A percentile compares a stretch with the other conserved stretches of the same genome.
Evolutionary conservation across 2,888 invertebrate genomes (phyloP).

Genomic region (Glomeris marginata): DNA sequence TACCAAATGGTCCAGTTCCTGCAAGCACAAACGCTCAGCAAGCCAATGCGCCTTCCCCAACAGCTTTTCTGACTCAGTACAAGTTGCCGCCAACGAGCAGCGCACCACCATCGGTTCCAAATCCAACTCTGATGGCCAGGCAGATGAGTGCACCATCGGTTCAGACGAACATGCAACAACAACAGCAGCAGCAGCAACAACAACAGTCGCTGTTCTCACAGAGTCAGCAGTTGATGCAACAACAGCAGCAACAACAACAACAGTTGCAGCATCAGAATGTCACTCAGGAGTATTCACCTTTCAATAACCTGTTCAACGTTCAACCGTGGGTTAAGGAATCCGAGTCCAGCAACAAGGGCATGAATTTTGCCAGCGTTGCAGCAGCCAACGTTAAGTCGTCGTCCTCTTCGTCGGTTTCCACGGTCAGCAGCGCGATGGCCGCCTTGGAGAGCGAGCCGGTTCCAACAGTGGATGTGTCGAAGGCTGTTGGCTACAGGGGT

Average conservation of each 20-base stretch:
- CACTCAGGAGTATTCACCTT: constrained; percentile 69
- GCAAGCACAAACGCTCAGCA: neutral
- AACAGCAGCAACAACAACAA: neutral
- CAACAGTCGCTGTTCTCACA: no score
- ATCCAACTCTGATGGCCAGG: no score
- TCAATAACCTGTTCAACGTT: constrained; percentile 58
- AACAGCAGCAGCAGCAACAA: no score
- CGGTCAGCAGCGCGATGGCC: constrained; percentile 12
- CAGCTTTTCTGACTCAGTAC: no score
- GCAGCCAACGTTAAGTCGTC: constrained; percentile 39
- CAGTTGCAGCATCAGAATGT: no score
- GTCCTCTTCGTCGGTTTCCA: constrained; percentile 16
- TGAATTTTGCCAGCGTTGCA: constrained; percentile 55
- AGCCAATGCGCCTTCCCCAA: no score
- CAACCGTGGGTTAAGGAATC: constrained; percentile 44
- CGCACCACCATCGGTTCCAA: no score
- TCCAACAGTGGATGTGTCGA: constrained; percentile 55
- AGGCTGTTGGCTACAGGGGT: constrained; percentile 80
- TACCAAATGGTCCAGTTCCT: constrained; percentile 9
- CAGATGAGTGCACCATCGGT: no score
- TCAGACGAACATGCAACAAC: no score
- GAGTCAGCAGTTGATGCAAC: no score
- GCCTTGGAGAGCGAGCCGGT: neutral
- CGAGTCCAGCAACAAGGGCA: constrained; percentile 29
- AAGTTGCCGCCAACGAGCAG: no score